A percentile compares a stretch with the other conserved stretches of the same genome.
Conservation (phyloP, 1,140 invertebrate species). For the Asobara japonica region DNA sequence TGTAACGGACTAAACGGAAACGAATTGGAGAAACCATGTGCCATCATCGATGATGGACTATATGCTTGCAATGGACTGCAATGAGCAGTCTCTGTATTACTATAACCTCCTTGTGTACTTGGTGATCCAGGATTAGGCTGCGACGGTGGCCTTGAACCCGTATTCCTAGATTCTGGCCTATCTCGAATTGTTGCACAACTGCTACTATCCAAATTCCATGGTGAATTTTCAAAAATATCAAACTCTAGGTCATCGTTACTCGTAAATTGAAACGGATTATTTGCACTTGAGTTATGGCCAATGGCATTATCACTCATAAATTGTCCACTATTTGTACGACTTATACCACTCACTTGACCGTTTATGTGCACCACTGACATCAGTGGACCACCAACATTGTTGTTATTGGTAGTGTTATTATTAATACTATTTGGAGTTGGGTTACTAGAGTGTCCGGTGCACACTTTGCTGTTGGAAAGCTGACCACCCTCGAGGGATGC, state of each 20-base stretch:
- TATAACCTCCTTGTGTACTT: conserved; percentile 41
- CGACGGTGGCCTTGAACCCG: conserved; percentile 66
- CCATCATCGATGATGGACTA: conserved; percentile 56
- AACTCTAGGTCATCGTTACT: conserved; percentile 71
- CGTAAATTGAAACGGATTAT: conserved; percentile 58
- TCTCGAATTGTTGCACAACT: conserved; percentile 56
- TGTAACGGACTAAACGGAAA: conserved; percentile 71
- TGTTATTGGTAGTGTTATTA: conserved; percentile 64
- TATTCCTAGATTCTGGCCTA: conserved; percentile 71
- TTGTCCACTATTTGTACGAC: conserved; percentile 13
- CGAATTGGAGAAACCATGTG: conserved; percentile 65
- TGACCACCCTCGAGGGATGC: conserved; percentile 68
- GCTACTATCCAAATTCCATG: conserved; percentile 66
- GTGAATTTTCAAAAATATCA: conserved; percentile 69
- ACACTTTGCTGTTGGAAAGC: conserved; percentile 66
- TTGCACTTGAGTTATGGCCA: conserved; percentile 45
- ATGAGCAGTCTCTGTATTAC: conserved; percentile 40
- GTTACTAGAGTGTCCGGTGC: conserved; percentile 66
- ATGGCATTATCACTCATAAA: not conserved
- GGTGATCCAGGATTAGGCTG: conserved; percentile 62
- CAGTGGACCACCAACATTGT: conserved; percentile 64
- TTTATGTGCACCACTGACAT: conserved; percentile 63
- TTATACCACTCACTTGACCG: conserved; percentile 56
- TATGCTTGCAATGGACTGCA: conserved; percentile 60
- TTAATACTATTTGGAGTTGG: conserved; percentile 64